phyloP scores from a whole-genome alignment of 2,888 invertebrate genomes.

The Sclerodermus sp. region DNA sequence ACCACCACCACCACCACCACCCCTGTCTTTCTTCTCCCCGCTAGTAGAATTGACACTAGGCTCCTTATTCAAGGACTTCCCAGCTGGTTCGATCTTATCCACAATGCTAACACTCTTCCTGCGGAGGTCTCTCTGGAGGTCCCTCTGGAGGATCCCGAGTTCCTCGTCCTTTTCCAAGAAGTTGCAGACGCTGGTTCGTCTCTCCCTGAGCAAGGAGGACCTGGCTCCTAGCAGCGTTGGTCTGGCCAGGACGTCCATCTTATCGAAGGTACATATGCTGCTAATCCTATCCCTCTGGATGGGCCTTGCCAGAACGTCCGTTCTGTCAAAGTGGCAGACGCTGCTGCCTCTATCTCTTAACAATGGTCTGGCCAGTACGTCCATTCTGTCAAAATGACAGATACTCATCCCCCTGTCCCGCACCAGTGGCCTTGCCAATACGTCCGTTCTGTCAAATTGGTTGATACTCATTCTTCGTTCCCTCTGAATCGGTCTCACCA shows the following conservation, averaged over 20 bases:
- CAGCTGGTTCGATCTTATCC: constrained; percentile 29
- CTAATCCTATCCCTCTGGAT: constrained; percentile 40
- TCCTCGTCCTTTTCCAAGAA: constrained; percentile 33
- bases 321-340: constrained; percentile 43
- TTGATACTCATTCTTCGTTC: constrained; percentile 45
- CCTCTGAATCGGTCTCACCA: constrained; percentile 29
- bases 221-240: constrained; percentile 13
- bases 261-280: constrained; percentile 39
- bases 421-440: constrained; percentile 28
- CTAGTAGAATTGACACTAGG: not conserved
- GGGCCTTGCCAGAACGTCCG: constrained; percentile 38
- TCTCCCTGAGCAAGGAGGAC: constrained; percentile 22
- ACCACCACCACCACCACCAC: too few species aligned
- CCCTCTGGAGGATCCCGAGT: constrained; percentile 21
- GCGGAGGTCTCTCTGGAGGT: constrained; percentile 26
- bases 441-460: constrained; percentile 40
- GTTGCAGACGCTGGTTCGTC: constrained; percentile 36
- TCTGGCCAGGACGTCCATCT: constrained; percentile 27
- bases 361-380: constrained; percentile 36
- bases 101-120: constrained; percentile 21
- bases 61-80: constrained; percentile 9
- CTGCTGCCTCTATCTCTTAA: constrained; percentile 41
- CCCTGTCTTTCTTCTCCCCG: constrained; percentile 5
- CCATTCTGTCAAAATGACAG: constrained; percentile 42
- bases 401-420: constrained; percentile 45